Evolutionary conservation across 2,113 vertebrate species (phyloP), one percentile per base, ranked within the genome.

Genomic region (Sula dactylatra): DNA sequence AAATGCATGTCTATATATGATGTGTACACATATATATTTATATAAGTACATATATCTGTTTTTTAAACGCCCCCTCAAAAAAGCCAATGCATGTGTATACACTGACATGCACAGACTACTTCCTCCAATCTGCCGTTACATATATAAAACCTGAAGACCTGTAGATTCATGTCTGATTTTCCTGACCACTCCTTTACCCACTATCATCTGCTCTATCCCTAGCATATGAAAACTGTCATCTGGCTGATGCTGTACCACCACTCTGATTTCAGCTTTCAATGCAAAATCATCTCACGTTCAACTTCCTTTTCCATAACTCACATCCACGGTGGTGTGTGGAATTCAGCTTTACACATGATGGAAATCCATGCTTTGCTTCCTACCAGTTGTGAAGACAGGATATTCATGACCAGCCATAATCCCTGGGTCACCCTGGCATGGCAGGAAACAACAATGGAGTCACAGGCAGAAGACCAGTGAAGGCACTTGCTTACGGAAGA

Each of bases 321-420:
- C 6, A 21, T 38, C 29, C 62, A 31, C 0, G 0, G 29, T 45
- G 42, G 12, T 11, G 5, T 12, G 22, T 36, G 40, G 42, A 86
- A 59, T 14, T 71, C 40, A 32, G 38, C 18, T 74, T 86, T n/a
- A 59, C 16, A 15, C 3, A 19, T 3, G 45, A 15, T 10, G 7
- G 13, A 92, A 88, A 61, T 49, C 13, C 52, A 31, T 26, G 19
- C 15, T 91, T 54, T 49, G 13, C 27, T 59, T 76, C n/a, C 44
- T 72, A 24, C 11, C 2, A 0, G 26, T 26, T 67, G 47, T 44
- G 56, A 45, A 74, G 24, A 34, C 7, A 15, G 22, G 44, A n/a
- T 67, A 50, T n/a, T 70, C 11, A 7, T 7, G 45, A 70, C 22
- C 0, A 1, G 15, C 4, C 52, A 80, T 84, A 91, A 66, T 16